Base-by-base conservation (phyloP, 2,797 vertebrate species). In the Erithacus rubecula region DNA sequence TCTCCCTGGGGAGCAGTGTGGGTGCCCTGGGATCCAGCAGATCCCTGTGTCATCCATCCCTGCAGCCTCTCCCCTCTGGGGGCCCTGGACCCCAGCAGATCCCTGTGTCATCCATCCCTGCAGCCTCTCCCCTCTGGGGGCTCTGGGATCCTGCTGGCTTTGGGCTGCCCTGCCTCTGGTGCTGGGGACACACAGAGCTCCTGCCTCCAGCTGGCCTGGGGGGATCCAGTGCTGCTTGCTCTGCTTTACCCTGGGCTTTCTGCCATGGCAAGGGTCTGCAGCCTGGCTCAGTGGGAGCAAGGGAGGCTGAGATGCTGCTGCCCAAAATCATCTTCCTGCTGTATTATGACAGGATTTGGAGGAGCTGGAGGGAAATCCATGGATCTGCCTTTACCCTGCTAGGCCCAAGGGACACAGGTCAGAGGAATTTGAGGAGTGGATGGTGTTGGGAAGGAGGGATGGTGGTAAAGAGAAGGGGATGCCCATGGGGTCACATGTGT, bases 21-120 rank as follows among this genome's bases (percentile, higher is more conserved):
- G 67, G 47, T 64, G 26, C 53, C 39, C 22, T 9, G 17, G 13
- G 47, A 34, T 9, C 47, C 12, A 1, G 9, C 7, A 56, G 63
- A 36, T 64, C 13, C 53, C 62, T 3, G 1, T 0, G 0, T n/a
- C n/a, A n/a, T n/a, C 2, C 4, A 3, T 3, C 2, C 1, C 26
- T 58, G 22, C 12, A 69, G 18, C 13, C 41, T 39, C 41, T 22
- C 52, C 60, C 32, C 70, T 78, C 9, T 1, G 37, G 36, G 55
- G n/a, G n/a, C n/a, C n/a, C n/a, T n/a, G n/a, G n/a, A n/a, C n/a
- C n/a, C 47, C 12, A 1, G 9, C 7, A 56, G 59, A 36, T 64
- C 13, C 53, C 62, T 3, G 1, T 0, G 0, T 41, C 39, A 41
- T 41, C 39, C 39, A 41, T 41, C 39, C 39, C 39, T 15, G 39